phyloP scores from a whole-genome alignment of 2,888 invertebrate species.

The Thyatira batis region DNA sequence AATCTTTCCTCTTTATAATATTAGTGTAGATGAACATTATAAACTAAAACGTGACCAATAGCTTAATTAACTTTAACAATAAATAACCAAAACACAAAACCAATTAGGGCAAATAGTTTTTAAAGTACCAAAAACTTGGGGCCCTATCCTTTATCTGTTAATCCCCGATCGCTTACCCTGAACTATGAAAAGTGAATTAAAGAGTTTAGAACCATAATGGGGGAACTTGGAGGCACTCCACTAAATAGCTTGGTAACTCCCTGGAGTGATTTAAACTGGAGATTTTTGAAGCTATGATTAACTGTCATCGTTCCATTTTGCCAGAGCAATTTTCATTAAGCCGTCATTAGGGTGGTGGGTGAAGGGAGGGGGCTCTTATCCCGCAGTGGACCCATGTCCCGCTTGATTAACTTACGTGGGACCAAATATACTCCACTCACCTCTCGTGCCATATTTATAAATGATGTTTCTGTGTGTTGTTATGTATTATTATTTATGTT shows the following conservation, averaged over 20 bases:
- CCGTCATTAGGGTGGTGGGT: conserved; percentile 63
- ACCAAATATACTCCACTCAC: conserved; percentile 20
- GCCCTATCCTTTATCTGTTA: not conserved
- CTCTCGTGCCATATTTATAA: conserved; percentile 3
- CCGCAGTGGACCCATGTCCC: conserved; percentile 55
- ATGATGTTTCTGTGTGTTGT: not conserved
- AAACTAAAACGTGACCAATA: too few species aligned
- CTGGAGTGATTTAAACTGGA: not conserved
- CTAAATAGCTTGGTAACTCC: not conserved
- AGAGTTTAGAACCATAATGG: not conserved
- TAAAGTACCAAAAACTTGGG: not conserved
- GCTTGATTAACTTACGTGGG: conserved; percentile 62
- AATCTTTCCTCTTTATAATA: too few species aligned
- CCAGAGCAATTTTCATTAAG: conserved; percentile 63
- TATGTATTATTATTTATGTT: conserved; percentile 8
- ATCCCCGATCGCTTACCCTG: not conserved
- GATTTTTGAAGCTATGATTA: conserved; percentile 2
- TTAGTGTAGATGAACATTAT: too few species aligned
- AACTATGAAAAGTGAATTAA: not conserved
- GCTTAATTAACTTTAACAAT: too few species aligned
- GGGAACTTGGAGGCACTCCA: not conserved
- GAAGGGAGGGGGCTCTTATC: conserved; percentile 62
- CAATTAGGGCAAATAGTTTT: not conserved
- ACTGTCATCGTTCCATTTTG: conserved; percentile 14
- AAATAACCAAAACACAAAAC: not conserved